Base-by-base conservation (phyloP, 2,797 vertebrate genomes). In the Merluccius polli region DNA sequence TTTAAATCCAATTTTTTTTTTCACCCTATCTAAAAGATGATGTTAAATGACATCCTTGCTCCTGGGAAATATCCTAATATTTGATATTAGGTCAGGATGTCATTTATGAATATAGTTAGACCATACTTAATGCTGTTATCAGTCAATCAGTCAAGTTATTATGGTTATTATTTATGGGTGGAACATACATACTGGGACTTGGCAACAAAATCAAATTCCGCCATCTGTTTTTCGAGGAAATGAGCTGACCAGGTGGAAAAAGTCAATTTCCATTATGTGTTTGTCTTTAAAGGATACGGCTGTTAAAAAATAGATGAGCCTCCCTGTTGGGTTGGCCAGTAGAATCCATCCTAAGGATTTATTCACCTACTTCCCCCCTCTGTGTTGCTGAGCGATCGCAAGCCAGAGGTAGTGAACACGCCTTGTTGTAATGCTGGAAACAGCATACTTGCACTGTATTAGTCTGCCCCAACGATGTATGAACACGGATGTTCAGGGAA, bases 401-500 rank as follows among this genome's bases (percentile, higher is more conserved):
- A 65, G 59, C n/a, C 24, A 13, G 59, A 65, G 59, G 24, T 27
- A 27, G n/a, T 27, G 59, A 27, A 24, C n/a, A 16, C 59, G 3
- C n/a, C 59, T 65, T 12, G n/a, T 59, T 59, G 48, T 59, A n/a
- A n/a, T 63, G n/a, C 59, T 63, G 59, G 24, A 65, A 65, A 65
- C 59, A 27, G n/a, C 52, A 27, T 11, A 63, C 24, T 9, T 27
- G 9, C 41, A 24, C 59, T 27, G 8, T 65, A 65, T 27, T 27
- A 27, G 59, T 27, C 59, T 27, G 59, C 24, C 59, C 27, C 24
- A 7, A 59, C 52, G 21, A n/a, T 24, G 21, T 10, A 59, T 24
- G n/a, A 18, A 59, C 52, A 24, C 52, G 21, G 21, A 24, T 3
- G 4, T 1, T 21, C 12, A 21, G 44, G 44, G 5, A 48, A 48